Evolutionary conservation across 1,140 invertebrate species (phyloP), one percentile per base, ranked within the genome.

Genomic region (Triops longicaudatus): DNA sequence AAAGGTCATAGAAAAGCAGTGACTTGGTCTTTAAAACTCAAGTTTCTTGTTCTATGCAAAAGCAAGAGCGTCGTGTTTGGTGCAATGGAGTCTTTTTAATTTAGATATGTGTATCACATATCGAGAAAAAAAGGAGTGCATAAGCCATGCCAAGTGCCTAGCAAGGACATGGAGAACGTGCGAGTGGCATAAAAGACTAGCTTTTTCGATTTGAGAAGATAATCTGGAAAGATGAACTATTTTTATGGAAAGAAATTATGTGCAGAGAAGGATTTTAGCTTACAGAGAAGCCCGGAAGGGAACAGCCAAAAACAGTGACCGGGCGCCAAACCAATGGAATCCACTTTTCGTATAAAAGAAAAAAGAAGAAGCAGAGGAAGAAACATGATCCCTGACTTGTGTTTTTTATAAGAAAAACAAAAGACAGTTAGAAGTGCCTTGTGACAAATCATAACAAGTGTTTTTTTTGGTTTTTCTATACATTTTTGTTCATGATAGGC

Each of bases 111-210:
- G 50, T 22, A 63, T 63, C 50, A 63, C 22, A 63, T 63, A 63
- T 63, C 50, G 0, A 17, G 43, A 44, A 44, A 10, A 63, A 7
- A n/a, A 63, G 50, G 50, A 63, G 50, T 63, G 50, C 50, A 63
- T 63, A 22, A 37, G 50, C 50, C 50, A 63, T 63, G 50, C 50
- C 50, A 63, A 63, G 50, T 63, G 50, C 50, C 50, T 63, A 63
- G 6, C 50, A 63, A 63, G 50, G 50, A 63, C 50, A 63, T 14
- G 17, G 31, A 7, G 31, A 37, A 22, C 50, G 50, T 63, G 50
- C 22, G 50, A 22, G 50, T 63, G 50, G 50, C 0, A 22, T 10
- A 63, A 63, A 63, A 63, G 50, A 63, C 50, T n/a, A n/a, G 22
- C 14, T 63, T 3, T 63, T 63, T 37, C 31, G 50, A 63, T 17